Percentiles rank a stretch among this genome's conserved stretches.
Conservation (phyloP, 2,888 invertebrate species). For the Periphyllus acericola region DNA sequence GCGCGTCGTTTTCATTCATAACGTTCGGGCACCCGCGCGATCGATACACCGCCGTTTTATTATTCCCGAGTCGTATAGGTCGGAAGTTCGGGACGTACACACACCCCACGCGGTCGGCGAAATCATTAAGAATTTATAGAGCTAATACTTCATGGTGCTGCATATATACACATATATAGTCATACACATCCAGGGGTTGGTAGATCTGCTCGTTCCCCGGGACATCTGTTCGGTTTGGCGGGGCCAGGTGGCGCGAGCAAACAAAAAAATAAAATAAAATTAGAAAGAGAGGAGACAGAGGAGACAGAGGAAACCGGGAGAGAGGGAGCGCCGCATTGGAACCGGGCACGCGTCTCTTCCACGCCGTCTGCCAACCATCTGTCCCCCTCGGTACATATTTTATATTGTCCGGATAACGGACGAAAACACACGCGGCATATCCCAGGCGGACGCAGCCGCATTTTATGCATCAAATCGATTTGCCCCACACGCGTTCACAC, state of each 20-base stretch:
- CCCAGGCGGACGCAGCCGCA: neutral
- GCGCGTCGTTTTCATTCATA: conserved; percentile 11
- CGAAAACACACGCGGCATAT: neutral
- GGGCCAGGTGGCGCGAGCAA: conserved; percentile 46
- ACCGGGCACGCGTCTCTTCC: conserved; percentile 53
- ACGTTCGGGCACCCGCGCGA: neutral
- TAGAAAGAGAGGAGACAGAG: conserved; percentile 32
- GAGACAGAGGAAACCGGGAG: neutral
- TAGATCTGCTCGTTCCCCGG: conserved; percentile 19
- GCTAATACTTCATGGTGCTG: neutral
- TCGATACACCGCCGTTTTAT: conserved; percentile 4
- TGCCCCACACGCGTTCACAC: neutral
- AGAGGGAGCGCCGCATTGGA: too few species aligned
- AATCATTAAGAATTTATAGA: conserved; percentile 38
- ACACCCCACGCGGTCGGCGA: neutral
- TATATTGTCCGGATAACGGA: conserved; percentile 43
- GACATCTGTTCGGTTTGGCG: conserved; percentile 56
- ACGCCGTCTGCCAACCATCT: conserved; percentile 54
- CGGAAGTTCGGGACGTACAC: neutral
- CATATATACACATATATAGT: neutral
- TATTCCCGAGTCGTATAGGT: conserved; percentile 7
- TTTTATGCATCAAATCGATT: neutral
- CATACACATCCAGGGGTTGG: conserved; percentile 27
- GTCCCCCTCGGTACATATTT: conserved; percentile 25
- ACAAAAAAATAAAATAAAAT: neutral